phyloP scores from a whole-genome alignment of 2,797 vertebrate species.

The Merluccius polli region DNA sequence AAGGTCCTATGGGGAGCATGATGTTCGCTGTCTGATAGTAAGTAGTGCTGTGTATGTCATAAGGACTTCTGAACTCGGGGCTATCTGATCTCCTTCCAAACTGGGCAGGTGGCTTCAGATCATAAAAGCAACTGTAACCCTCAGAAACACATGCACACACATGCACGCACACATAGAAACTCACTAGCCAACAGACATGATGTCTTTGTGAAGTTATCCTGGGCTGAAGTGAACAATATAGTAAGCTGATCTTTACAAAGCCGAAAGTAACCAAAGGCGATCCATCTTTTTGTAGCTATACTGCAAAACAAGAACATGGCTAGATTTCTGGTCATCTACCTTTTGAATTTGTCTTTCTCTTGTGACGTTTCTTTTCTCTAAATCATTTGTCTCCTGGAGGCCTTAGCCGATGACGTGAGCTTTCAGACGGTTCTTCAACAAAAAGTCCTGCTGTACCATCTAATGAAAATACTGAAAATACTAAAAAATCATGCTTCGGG shows the following conservation, averaged over 20 bases:
- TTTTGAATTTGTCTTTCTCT: background rate
- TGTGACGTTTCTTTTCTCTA: background rate
- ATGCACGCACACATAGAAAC: background rate
- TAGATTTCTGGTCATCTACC: background rate
- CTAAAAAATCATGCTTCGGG: background rate
- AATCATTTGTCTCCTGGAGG: background rate
- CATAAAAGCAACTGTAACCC: constrained; percentile 28
- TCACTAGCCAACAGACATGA: background rate
- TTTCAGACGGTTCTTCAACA: too few species aligned
- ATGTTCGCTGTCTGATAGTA: background rate
- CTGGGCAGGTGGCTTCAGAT: constrained; percentile 17
- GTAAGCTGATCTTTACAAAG: constrained; percentile 24
- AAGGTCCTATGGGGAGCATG: background rate
- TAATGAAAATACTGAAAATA: background rate
- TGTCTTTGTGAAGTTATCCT: constrained; percentile 2
- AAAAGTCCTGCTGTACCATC: too few species aligned
- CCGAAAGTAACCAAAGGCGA: background rate
- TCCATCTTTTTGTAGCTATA: constrained; percentile 20
- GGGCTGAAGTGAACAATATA: constrained; percentile 36
- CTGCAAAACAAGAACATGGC: constrained; percentile 9
- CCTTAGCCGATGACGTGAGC: background rate
- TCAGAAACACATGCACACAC: constrained; percentile 4
- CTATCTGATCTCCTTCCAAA: constrained; percentile 33
- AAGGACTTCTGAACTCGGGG: background rate
- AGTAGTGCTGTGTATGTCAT: background rate